Conservation (phyloP, 2,888 invertebrate genomes). For the Nineta flava region DNA sequence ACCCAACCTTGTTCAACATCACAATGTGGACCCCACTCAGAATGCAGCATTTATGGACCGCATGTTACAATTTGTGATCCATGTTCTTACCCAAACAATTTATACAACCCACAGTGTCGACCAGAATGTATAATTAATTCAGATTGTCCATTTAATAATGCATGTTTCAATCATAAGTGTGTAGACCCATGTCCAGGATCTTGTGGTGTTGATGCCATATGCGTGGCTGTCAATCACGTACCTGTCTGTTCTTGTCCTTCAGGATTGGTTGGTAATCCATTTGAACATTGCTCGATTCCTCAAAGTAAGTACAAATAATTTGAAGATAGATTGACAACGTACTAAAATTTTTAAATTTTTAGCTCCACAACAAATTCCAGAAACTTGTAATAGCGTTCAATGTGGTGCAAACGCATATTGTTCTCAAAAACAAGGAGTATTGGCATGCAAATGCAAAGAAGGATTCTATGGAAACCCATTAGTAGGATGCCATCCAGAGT, state of each 20-base stretch:
- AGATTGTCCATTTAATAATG: conserved; percentile 62
- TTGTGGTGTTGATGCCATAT: conserved; percentile 58
- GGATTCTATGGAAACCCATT: conserved; percentile 70
- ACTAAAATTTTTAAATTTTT: conserved; percentile 17
- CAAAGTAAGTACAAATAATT: conserved; percentile 29
- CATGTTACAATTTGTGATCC: conserved; percentile 65
- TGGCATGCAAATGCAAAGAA: conserved; percentile 53
- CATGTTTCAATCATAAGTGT: conserved; percentile 60
- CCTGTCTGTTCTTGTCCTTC: conserved; percentile 55
- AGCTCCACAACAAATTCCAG: conserved; percentile 27
- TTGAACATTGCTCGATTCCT: conserved; percentile 51
- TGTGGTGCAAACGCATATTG: conserved; percentile 65
- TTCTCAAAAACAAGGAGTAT: conserved; percentile 42
- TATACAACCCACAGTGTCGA: conserved; percentile 55
- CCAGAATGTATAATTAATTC: conserved; percentile 70
- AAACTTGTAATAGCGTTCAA: conserved; percentile 49
- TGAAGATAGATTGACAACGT: background rate
- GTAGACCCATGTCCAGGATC: conserved; percentile 65
- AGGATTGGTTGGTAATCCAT: conserved; percentile 59
- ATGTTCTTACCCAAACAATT: conserved; percentile 51
- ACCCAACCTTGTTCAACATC: conserved; percentile 60
- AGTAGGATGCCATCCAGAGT: conserved; percentile 61
- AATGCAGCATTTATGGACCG: conserved; percentile 54
- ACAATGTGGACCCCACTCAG: conserved; percentile 52
- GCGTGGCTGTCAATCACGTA: conserved; percentile 51